Evolutionary conservation across 1,140 invertebrate species (phyloP).

Genomic region (Camponotus pennsylvanicus): DNA sequence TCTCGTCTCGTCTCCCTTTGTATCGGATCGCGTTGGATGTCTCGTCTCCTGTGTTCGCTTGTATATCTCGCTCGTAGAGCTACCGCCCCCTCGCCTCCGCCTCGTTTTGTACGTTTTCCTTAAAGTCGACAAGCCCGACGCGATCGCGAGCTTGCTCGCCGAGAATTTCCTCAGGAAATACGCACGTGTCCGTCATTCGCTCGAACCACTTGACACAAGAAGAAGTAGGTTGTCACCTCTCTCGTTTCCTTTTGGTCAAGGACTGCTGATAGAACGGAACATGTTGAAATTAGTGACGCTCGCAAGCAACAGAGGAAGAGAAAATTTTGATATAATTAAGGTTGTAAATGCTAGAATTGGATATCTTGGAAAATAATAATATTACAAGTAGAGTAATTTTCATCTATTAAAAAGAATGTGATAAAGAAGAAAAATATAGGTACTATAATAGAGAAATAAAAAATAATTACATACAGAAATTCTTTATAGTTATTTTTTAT

Average conservation of each 20-base stretch:
- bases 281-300: background rate
- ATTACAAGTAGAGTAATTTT: background rate
- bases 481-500: background rate
- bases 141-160: conserved; percentile 33
- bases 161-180: conserved; percentile 55
- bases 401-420: background rate
- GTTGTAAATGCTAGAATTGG: background rate
- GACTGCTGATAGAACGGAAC: conserved; percentile 19
- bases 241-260: conserved; percentile 27
- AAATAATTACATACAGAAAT: background rate
- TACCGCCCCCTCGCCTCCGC: background rate
- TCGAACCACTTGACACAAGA: conserved; percentile 51
- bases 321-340: background rate
- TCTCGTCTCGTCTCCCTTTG: conserved; percentile 30
- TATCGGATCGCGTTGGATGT: conserved; percentile 35
- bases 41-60: conserved; percentile 12
- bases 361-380: background rate
- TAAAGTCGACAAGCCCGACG: conserved; percentile 36
- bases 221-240: conserved; percentile 2
- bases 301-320: background rate
- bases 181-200: conserved; percentile 45
- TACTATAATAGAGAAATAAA: background rate
- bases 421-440: background rate
- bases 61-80: conserved; percentile 26
- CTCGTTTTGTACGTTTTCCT: conserved; percentile 50